Conservation (phyloP, 2,888 invertebrate species). For the Entomobrya multifasciata region DNA sequence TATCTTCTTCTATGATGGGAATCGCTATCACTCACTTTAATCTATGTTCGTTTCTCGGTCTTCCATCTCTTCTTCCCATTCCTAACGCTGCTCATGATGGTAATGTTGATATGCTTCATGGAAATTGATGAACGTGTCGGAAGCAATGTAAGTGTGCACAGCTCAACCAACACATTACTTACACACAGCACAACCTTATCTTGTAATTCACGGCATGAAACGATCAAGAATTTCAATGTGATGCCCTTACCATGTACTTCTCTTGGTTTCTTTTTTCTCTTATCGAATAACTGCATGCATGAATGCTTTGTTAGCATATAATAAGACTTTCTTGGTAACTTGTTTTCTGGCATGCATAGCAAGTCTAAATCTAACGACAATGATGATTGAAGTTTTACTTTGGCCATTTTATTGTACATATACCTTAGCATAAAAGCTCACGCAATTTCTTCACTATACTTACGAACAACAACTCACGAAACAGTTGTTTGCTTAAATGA, state of each 20-base stretch:
- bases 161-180: slow-evolving; percentile 1
- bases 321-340: not conserved
- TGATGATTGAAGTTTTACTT: slow-evolving; percentile 45
- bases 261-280: slow-evolving; percentile 5
- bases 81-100: not conserved
- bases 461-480: no score
- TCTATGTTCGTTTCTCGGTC: slow-evolving; percentile 13
- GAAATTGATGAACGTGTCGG: slow-evolving; percentile 53
- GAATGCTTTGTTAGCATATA: not conserved
- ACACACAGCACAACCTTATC: not conserved
- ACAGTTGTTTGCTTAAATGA: slow-evolving; percentile 13
- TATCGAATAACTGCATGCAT: not conserved
- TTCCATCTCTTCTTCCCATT: not conserved
- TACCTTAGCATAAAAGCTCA: not conserved
- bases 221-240: slow-evolving; percentile 34
- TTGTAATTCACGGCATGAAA: not conserved
- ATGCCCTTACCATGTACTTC: not conserved
- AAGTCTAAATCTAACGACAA: slow-evolving; percentile 24
- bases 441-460: slow-evolving; percentile 20
- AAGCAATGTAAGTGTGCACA: slow-evolving; percentile 13
- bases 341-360: not conserved
- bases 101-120: slow-evolving; percentile 29
- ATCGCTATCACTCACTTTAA: slow-evolving; percentile 49
- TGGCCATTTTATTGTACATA: slow-evolving; percentile 26
- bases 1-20: slow-evolving; percentile 39